Percentiles rank a stretch among this genome's conserved stretches.
Evolutionary conservation across 2,888 invertebrate genomes (phyloP).

Genomic region (Drosophila maculinotata): DNA sequence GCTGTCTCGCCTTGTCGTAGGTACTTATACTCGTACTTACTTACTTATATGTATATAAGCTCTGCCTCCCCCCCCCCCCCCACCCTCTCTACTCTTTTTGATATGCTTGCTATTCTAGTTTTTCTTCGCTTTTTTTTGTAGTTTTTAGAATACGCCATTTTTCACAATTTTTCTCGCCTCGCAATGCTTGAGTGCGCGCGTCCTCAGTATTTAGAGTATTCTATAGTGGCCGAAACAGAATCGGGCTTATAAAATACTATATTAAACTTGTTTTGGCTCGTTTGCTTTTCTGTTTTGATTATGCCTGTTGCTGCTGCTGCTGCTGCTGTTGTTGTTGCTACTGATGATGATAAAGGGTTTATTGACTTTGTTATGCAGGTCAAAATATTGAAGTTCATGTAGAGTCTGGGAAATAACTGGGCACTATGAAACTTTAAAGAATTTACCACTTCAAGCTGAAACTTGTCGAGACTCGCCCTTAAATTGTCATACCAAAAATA

Average conservation of each 20-base stretch:
- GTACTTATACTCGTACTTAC: slow-evolving; percentile 59
- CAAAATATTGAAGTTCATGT: slow-evolving; percentile 21
- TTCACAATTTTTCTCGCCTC: slow-evolving; percentile 48
- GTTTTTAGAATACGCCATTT: slow-evolving; percentile 42
- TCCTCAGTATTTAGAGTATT: slow-evolving; percentile 38
- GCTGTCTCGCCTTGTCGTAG: slow-evolving; percentile 50
- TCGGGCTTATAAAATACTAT: slow-evolving; percentile 27
- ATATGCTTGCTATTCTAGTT: slow-evolving; percentile 36
- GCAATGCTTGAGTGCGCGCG: slow-evolving; percentile 48
- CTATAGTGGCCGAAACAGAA: slow-evolving; percentile 23
- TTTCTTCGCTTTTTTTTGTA: slow-evolving; percentile 2
- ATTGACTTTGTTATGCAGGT: slow-evolving; percentile 55
- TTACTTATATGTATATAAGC: slow-evolving; percentile 37
- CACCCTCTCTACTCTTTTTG: slow-evolving; percentile 20
- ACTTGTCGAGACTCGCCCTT: slow-evolving; percentile 23
- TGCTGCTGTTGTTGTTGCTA: slow-evolving; percentile 4
- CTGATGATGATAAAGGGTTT: slow-evolving; percentile 47
- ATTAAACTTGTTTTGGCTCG: slow-evolving; percentile 57
- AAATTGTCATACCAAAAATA: slow-evolving; percentile 5
- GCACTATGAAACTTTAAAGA: background rate
- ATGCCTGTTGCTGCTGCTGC: slow-evolving; percentile 11
- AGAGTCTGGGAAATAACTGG: background rate
- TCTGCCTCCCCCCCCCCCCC: slow-evolving; percentile 6
- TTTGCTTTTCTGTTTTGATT: slow-evolving; percentile 54
- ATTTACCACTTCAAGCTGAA: background rate